Conservation (phyloP, 2,113 vertebrate species). For the Recurvirostra avosetta region DNA sequence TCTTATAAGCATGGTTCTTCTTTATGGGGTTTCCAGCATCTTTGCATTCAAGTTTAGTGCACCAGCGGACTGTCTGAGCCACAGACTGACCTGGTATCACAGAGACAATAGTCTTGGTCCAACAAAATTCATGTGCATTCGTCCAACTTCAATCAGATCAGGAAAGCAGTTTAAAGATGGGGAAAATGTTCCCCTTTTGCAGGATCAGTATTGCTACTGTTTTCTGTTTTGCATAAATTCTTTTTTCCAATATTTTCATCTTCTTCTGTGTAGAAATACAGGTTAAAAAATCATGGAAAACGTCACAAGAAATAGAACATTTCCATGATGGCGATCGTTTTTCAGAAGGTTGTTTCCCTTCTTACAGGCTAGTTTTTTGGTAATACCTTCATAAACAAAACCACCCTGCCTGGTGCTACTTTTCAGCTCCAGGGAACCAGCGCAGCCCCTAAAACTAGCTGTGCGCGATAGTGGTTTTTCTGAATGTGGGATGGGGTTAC, state of each 20-base stretch:
- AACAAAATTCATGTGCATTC: neutral
- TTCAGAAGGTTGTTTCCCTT: neutral
- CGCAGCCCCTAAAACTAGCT: neutral
- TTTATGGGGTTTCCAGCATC: neutral
- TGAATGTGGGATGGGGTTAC: neutral
- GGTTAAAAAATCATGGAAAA: neutral
- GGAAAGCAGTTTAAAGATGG: neutral
- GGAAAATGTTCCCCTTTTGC: neutral
- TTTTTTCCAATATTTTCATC: neutral
- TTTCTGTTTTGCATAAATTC: neutral
- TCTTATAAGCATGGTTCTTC: neutral
- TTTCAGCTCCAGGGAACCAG: neutral
- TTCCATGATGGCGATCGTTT: neutral
- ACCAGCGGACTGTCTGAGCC: neutral
- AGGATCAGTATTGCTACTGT: neutral
- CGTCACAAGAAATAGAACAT: neutral
- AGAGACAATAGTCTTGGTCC: neutral
- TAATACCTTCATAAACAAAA: neutral
- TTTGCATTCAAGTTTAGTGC: neutral
- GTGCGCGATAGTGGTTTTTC: fast-evolving
- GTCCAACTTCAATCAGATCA: neutral
- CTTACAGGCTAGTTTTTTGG: neutral
- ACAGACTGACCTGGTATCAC: neutral
- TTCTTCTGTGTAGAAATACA: neutral
- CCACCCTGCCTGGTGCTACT: fast-evolving